These are phyloP conservation scores for Sphenodon punctatus DNA, from an alignment of 2,797 vertebrate genomes.

Conservation along the genomic window DNA sequence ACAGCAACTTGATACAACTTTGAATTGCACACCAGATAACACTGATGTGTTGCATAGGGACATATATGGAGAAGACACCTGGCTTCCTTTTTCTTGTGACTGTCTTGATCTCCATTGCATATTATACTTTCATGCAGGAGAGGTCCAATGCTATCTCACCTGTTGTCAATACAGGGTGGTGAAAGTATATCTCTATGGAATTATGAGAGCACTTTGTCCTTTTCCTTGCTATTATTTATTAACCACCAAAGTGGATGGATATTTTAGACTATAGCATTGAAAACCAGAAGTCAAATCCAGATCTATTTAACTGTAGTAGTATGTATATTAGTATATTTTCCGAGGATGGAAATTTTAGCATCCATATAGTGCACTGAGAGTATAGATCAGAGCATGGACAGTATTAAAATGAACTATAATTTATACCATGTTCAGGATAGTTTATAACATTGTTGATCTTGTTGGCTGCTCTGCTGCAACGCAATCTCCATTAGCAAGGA, in stretches of 20 bases:
- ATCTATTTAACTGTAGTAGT: no score
- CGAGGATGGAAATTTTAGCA: no score
- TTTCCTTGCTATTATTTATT: background rate
- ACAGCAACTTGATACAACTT: background rate
- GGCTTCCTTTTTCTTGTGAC: background rate
- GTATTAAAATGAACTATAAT: background rate
- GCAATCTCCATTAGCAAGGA: background rate
- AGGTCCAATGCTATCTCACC: background rate
- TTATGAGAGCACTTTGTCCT: background rate
- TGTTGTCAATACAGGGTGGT: background rate
- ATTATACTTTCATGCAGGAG: background rate
- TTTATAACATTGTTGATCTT: background rate
- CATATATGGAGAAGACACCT: background rate
- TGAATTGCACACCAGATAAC: background rate
- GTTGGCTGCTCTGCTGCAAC: conserved; percentile 3
- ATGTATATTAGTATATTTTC: no score
- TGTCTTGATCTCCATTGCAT: background rate
- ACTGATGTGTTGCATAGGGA: background rate
- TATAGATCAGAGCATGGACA: no score
- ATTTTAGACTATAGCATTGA: background rate
- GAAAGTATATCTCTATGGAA: background rate
- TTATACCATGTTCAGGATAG: background rate
- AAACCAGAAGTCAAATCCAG: background rate
- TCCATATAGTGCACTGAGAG: background rate
- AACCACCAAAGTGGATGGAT: background rate